Percentiles rank a stretch among this genome's conserved stretches.
Evolutionary conservation across 2,113 vertebrate species (phyloP).

Genomic region (Stegostoma tigrinum): DNA sequence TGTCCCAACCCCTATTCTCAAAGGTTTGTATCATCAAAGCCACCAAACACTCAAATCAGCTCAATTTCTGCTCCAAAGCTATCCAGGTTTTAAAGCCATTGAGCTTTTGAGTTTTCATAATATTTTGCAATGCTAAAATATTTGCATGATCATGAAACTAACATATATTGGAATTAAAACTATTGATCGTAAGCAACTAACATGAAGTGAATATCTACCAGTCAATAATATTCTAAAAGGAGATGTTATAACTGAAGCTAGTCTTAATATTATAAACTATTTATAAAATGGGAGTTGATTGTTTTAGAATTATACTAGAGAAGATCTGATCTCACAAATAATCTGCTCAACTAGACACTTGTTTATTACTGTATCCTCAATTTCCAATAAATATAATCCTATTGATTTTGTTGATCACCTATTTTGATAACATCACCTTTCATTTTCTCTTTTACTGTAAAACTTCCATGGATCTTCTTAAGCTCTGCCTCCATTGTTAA

Average conservation of each 20-base stretch:
- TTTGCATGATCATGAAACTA: background rate
- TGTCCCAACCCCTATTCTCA: too few species aligned
- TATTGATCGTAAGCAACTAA: background rate
- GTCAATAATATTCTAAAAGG: background rate
- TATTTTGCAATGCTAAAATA: background rate
- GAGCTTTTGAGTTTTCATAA: background rate
- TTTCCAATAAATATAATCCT: background rate
- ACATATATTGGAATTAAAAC: background rate
- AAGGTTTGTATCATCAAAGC: too few species aligned
- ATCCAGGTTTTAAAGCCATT: background rate
- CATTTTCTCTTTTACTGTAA: constrained; percentile 97
- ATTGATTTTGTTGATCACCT: background rate
- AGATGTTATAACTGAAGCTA: background rate
- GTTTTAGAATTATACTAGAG: background rate
- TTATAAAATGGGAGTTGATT: background rate
- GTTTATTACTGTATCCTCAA: background rate
- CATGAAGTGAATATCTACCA: background rate
- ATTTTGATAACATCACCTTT: constrained; percentile 65
- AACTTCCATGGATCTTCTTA: constrained; percentile 94
- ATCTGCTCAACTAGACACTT: background rate
- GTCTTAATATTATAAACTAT: background rate
- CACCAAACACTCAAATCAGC: background rate
- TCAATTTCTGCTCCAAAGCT: background rate
- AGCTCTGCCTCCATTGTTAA: constrained; percentile 96
- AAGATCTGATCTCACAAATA: background rate